Evolutionary conservation across 2,797 vertebrate genomes (phyloP), one percentile per base, ranked within the genome.

Genomic region (Etheostoma nigrum): DNA sequence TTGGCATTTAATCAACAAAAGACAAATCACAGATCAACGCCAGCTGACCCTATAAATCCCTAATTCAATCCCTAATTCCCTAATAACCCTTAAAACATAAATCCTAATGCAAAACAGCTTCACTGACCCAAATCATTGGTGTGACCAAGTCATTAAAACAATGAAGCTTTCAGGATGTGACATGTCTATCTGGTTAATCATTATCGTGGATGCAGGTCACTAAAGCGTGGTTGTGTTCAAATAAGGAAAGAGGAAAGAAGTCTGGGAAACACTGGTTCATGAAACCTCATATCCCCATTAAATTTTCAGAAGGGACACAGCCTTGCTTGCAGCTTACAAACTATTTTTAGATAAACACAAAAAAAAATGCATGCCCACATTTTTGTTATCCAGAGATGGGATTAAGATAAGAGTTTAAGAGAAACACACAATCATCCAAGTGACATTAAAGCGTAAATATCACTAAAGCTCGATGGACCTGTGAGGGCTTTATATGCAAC

Each of bases 51-150:
- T 1, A 5, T 74, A 66, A 72, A 72, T 55, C 14, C 30, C 33
- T 8, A 33, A 36, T 27, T 27, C 27, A 27, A 27, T 27, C 27
- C 27, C 27, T 57, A 60, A 80, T 53, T 27, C 27, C 27, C 27
- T 57, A 60, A 80, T 53, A 47, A 13, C 2, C 25, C 25, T 4
- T 25, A 27, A 27, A 27, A 54, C 0, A 0, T 33, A 0, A 48
- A 60, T 23, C 27, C 49, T 40, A 42, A 88, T 88, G 79, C 64
- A 87, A 89, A 88, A 55, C 74, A 82, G 81, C 62, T 75, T 81
- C 57, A 67, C 63, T 83, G 83, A 79, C 79, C 86, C 85, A 64
- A 87, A 89, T 88, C 61, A 88, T 87, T 73, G 83, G 83, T 81
- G 63, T 27, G 59, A 79, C 67, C 70, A 71, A 79, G 72, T 82